These are phyloP conservation scores for Drosophila emarginata DNA, from an alignment of 2,888 invertebrate genomes.

Conservation along the genomic window DNA sequence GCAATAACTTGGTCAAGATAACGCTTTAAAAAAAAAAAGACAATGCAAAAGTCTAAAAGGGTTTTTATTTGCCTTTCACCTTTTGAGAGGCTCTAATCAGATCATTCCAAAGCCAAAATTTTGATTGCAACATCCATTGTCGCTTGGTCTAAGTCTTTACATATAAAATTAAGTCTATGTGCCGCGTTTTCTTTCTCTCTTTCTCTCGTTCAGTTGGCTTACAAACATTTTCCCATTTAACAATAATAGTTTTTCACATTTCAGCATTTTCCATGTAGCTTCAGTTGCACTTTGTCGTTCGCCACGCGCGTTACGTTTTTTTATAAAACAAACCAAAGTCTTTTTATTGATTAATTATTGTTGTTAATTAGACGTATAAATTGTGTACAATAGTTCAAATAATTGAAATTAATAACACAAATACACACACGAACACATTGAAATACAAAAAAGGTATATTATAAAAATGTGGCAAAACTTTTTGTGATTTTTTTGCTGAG, in stretches of 20 bases:
- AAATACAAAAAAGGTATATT: slow-evolving; percentile 1
- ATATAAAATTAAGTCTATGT: neutral
- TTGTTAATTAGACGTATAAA: neutral
- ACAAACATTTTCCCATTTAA: slow-evolving; percentile 56
- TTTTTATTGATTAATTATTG: slow-evolving; percentile 6
- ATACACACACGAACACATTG: neutral
- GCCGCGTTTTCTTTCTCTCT: slow-evolving; percentile 17
- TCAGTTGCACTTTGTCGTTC: slow-evolving; percentile 74
- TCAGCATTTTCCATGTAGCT: slow-evolving; percentile 49
- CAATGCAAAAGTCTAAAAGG: slow-evolving; percentile 56
- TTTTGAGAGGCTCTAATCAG: slow-evolving; percentile 25
- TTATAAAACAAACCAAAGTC: slow-evolving; percentile 14
- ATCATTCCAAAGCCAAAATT: slow-evolving; percentile 46
- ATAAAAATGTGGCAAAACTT: neutral
- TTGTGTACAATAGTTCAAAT: neutral
- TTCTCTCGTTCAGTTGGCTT: slow-evolving; percentile 32
- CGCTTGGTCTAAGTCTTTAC: neutral
- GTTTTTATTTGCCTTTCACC: slow-evolving; percentile 60
- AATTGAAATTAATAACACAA: neutral
- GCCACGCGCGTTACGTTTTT: slow-evolving; percentile 48
- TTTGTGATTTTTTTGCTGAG: neutral
- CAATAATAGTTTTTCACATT: slow-evolving; percentile 63
- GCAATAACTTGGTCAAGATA: slow-evolving; percentile 44
- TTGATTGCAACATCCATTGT: slow-evolving; percentile 46
- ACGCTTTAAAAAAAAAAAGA: neutral